Percentiles rank a stretch among this genome's conserved stretches.
Conservation (phyloP, 53 echinoderm and acorn worm species). For the Holothuria scabra region DNA sequence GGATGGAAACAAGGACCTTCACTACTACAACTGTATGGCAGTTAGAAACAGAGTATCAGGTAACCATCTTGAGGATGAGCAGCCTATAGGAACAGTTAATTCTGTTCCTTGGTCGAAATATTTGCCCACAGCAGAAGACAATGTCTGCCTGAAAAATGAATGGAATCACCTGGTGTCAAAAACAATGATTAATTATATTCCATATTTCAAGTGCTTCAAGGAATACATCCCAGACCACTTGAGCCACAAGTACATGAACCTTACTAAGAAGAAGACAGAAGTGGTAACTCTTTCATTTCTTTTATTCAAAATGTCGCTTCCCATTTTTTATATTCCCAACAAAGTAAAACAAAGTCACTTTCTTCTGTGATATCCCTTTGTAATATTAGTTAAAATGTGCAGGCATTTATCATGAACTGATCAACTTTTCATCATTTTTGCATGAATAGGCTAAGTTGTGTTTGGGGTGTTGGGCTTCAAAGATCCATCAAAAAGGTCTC, state of each 20-base stretch:
- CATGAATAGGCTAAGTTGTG: too few relatives aligned
- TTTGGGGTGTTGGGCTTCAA: too few relatives aligned
- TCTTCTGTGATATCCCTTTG: too few relatives aligned
- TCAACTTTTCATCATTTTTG: too few relatives aligned
- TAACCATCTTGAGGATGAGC: neutral
- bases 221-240: neutral
- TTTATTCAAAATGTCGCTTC: too few relatives aligned
- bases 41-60: constrained; percentile 50
- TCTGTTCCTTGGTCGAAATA: constrained; percentile 21
- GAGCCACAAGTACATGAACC: constrained; percentile 21
- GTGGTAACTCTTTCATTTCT: constrained; percentile 24
- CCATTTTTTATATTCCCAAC: too few relatives aligned
- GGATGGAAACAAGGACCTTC: constrained; percentile 26
- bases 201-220: constrained; percentile 2
- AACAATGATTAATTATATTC: constrained; percentile 17
- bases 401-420: too few relatives aligned
- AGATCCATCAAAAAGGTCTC: too few relatives aligned
- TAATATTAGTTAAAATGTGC: too few relatives aligned
- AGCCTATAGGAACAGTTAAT: neutral
- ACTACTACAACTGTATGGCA: constrained; percentile 43
- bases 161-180: constrained; percentile 33
- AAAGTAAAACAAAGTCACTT: too few relatives aligned
- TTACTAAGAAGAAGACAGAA: constrained; percentile 49
- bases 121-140: constrained; percentile 44
- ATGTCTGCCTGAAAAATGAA: constrained; percentile 27